Conservation (phyloP, 2,888 invertebrate species). For the Heliconius cydno region DNA sequence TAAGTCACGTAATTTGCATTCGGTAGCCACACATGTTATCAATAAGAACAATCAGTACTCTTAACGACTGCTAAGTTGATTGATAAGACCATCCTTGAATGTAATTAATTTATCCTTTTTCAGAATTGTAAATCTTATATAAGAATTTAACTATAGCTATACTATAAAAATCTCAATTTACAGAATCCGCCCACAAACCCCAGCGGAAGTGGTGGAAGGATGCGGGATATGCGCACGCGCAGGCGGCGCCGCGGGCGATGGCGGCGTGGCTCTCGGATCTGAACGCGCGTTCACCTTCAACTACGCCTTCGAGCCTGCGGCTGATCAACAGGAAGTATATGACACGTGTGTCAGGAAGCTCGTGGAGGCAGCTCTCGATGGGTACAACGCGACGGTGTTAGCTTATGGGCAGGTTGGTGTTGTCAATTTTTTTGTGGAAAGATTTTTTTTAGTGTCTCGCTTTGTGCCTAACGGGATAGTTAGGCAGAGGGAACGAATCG, state of each 20-base stretch:
- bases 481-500: neutral
- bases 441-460: too few relatives aligned
- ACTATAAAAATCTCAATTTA: constrained; percentile 5
- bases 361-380: constrained; percentile 96
- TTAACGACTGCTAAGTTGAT: constrained; percentile 27
- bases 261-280: constrained; percentile 95
- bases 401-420: constrained; percentile 95
- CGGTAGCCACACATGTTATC: constrained; percentile 33
- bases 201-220: constrained; percentile 96
- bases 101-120: neutral
- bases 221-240: constrained; percentile 96
- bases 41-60: constrained; percentile 34
- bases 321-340: constrained; percentile 91
- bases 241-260: constrained; percentile 93
- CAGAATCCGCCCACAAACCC: constrained; percentile 97
- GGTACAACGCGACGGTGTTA: constrained; percentile 98
- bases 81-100: constrained; percentile 14
- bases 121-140: too few relatives aligned
- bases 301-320: constrained; percentile 94
- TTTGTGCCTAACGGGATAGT: too few relatives aligned
- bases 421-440: constrained; percentile 31
- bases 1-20: constrained; percentile 37
- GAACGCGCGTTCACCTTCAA: constrained; percentile 99
- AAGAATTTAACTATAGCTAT: too few relatives aligned
- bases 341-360: constrained; percentile 92